phyloP scores from a whole-genome alignment of 2,888 invertebrate genomes.

The Bursaphelenchus okinawaensis region DNA sequence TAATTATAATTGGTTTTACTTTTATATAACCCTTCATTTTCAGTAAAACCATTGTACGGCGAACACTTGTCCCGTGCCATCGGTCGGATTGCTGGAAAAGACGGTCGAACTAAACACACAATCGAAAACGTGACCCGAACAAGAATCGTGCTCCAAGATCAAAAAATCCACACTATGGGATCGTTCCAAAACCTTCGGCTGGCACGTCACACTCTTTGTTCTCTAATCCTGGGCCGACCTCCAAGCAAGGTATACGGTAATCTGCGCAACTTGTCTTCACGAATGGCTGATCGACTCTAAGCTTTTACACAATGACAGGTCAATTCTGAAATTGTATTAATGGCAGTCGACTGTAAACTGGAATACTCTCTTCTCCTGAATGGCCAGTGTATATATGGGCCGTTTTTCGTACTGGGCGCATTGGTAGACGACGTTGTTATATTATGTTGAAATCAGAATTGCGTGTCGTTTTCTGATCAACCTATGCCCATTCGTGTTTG shows the following conservation, averaged over 20 bases:
- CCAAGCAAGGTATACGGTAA: constrained; percentile 97
- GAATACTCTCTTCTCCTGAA: too few species aligned
- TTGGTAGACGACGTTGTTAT: too few species aligned
- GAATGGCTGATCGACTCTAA: constrained; percentile 70
- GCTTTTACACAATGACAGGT: too few species aligned
- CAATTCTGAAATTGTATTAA: too few species aligned
- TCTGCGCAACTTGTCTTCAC: constrained; percentile 76
- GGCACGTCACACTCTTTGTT: constrained; percentile 88
- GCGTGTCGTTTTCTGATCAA: too few species aligned
- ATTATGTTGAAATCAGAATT: too few species aligned
- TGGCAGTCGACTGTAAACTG: too few species aligned
- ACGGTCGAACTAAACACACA: constrained; percentile 80
- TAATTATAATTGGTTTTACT: too few species aligned
- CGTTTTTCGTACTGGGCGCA: too few species aligned
- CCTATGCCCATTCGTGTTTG: too few species aligned
- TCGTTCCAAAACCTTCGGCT: constrained; percentile 92
- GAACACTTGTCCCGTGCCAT: constrained; percentile 92
- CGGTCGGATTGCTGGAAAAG: constrained; percentile 93
- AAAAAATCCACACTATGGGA: constrained; percentile 91
- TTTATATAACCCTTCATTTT: constrained; percentile 16
- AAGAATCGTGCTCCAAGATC: constrained; percentile 89
- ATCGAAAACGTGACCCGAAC: constrained; percentile 99
- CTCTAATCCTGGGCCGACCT: constrained; percentile 81
- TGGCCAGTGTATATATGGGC: too few species aligned
- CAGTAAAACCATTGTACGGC: constrained; percentile 68